Evolutionary conservation across 2,797 vertebrate species (phyloP), one percentile per base, ranked within the genome.

Genomic region (Poeciliopsis paucimaculata): DNA sequence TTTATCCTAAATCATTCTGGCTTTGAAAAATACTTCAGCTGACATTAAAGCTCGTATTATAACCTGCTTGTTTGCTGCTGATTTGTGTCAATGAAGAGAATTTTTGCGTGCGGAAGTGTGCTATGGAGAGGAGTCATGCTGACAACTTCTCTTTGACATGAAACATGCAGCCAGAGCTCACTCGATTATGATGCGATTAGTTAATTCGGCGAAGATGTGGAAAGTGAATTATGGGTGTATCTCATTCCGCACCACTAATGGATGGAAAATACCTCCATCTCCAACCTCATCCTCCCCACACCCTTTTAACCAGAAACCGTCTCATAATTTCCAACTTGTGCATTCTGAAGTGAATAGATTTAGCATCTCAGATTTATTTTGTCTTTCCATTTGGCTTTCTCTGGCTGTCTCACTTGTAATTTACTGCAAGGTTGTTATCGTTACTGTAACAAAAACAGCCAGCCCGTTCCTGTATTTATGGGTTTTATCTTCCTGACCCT

Each of bases 201-300:
- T 90, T 95, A 94, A 95, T 93, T 93, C 81, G 86, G 91, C 91
- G 90, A 92, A 95, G 90, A 94, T 94, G 92, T 94, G 91, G 90
- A 93, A 93, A 94, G 86, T 90, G 87, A 93, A 87, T 94, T 87
- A 90, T 91, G 83, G 86, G 86, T 80, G 83, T 91, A 88, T 95
- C 88, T 94, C 90, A 87, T 92, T 88, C 88, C 83, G 80, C 36
- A 77, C 93, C 87, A 89, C 92, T 94, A 93, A 94, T 94, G 92
- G 93, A 93, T 84, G 91, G 93, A 95, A 95, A 94, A 90, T 92
- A 89, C 87, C 89, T 92, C 83, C 80, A 75, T 84, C 84, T 88
- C 89, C 82, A 23, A 91, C 91, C 90, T 91, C 91, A 88, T 88
- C 89, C 90, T 88, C 87, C 86, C 88, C 86, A 89, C 91, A 90